Evolutionary conservation across 2,113 vertebrate genomes (phyloP).

Genomic region (Tor tambroides): DNA sequence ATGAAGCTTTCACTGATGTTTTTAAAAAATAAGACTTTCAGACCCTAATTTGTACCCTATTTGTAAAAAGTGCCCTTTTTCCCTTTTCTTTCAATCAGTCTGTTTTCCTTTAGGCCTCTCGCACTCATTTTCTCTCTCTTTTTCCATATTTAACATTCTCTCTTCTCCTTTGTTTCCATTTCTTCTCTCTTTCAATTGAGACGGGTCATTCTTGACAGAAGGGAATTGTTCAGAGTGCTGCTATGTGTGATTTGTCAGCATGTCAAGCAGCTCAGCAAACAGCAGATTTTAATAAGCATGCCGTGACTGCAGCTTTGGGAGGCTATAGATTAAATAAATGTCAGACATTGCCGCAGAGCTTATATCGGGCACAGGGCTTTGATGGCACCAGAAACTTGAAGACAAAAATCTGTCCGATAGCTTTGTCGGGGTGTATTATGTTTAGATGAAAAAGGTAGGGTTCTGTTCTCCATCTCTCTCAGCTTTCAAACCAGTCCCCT

Average conservation of each 20-base stretch:
- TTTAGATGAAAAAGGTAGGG: conserved; percentile 50
- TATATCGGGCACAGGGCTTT: conserved; percentile 60
- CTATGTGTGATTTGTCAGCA: conserved; percentile 61
- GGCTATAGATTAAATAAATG: conserved; percentile 65
- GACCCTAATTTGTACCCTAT: not conserved
- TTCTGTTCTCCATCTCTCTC: conserved; percentile 39
- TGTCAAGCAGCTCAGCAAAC: conserved; percentile 59
- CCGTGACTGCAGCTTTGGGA: conserved; percentile 58
- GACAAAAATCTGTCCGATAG: conserved; percentile 62
- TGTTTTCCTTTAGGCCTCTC: conserved; percentile 26
- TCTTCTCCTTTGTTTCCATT: conserved; percentile 16
- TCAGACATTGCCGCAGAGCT: conserved; percentile 54
- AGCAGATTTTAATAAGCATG: conserved; percentile 65
- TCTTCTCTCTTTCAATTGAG: conserved; percentile 16
- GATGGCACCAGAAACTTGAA: conserved; percentile 44
- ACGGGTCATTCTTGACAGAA: conserved; percentile 25
- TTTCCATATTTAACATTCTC: conserved; percentile 16
- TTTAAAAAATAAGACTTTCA: not conserved
- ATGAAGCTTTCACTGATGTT: not conserved
- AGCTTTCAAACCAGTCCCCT: conserved; percentile 19
- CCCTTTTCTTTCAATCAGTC: conserved; percentile 11
- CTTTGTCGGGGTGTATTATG: conserved; percentile 61
- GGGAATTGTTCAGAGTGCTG: conserved; percentile 54
- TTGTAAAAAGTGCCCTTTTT: not conserved
- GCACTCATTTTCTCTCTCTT: conserved; percentile 20